A percentile compares a stretch with the other conserved stretches of the same genome.
Conservation (phyloP, 2,888 invertebrate species). For the Volucella inanis region DNA sequence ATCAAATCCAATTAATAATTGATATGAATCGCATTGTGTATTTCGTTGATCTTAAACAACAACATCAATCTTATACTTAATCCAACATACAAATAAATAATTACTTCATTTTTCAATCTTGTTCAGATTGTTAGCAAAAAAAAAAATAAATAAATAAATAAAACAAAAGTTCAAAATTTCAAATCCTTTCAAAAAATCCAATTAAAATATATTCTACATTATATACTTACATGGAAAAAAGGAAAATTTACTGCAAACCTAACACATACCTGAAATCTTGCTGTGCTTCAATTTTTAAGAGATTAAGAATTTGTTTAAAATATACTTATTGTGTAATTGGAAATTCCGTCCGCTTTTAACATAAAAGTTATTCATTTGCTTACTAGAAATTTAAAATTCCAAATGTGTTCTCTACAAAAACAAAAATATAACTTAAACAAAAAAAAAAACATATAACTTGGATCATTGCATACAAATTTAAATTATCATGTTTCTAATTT, state of each 20-base stretch:
- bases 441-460: neutral
- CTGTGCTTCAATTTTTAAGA: slow-evolving; percentile 30
- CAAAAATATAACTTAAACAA: slow-evolving; percentile 9
- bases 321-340: slow-evolving; percentile 64
- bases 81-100: neutral
- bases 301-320: slow-evolving; percentile 51
- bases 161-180: no score
- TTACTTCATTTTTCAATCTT: neutral
- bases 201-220: no score
- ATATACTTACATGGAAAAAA: no score
- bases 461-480: neutral
- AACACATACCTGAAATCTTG: slow-evolving; percentile 18
- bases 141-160: no score
- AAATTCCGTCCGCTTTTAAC: slow-evolving; percentile 70
- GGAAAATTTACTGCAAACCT: neutral
- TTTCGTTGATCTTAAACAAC: no score
- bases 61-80: no score
- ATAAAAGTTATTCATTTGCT: slow-evolving; percentile 51
- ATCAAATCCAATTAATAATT: no score
- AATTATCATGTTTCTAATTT: slow-evolving; percentile 12
- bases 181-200: no score
- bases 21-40: no score
- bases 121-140: neutral
- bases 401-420: slow-evolving; percentile 55
- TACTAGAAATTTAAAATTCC: slow-evolving; percentile 40